Conservation (phyloP, 2,797 vertebrate genomes). For the Morus bassanus region DNA sequence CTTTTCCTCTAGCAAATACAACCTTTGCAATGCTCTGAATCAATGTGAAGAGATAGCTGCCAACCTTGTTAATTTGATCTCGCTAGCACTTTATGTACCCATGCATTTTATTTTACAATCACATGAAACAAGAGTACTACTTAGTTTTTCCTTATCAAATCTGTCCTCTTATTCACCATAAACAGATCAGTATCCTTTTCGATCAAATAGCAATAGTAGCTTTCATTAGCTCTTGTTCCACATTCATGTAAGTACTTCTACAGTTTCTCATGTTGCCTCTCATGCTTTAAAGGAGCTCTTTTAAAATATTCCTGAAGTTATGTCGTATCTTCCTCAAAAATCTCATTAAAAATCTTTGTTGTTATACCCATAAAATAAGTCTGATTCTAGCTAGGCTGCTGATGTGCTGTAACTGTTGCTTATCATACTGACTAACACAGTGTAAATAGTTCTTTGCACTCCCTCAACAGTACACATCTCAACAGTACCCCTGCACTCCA, state of each 20-base stretch:
- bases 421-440: not conserved
- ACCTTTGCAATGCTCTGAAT: not conserved
- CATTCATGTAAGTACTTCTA: not conserved
- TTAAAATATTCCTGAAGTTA: not conserved
- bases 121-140: not conserved
- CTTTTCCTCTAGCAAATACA: not conserved
- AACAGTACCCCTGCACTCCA: not conserved
- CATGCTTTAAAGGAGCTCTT: not conserved
- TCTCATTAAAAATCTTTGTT: not conserved
- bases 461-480: not conserved
- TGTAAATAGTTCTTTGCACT: not conserved
- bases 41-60: not conserved
- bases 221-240: not conserved
- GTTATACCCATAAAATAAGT: not conserved
- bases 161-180: not conserved
- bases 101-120: not conserved
- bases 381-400: not conserved
- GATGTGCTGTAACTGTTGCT: not conserved
- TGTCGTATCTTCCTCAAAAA: not conserved
- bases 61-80: not conserved
- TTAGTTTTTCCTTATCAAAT: not conserved
- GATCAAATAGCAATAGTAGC: not conserved
- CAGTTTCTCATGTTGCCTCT: not conserved
- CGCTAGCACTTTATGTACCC: not conserved
- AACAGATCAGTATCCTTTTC: not conserved